Evolutionary conservation across 2,113 vertebrate species (phyloP).

Genomic region (Tonatia bakeri): DNA sequence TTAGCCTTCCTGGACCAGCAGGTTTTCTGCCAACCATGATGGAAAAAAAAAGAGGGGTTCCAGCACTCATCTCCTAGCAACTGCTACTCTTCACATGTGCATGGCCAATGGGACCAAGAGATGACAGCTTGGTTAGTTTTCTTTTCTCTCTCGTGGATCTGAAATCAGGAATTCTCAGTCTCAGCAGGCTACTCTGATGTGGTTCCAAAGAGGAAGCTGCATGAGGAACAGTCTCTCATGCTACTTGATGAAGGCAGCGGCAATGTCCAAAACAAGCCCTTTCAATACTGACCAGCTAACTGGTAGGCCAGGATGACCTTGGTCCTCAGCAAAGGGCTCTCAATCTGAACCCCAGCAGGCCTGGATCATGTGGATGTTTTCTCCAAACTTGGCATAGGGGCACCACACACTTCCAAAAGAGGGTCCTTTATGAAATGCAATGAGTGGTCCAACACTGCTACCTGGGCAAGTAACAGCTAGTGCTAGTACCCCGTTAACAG

Average conservation of each 20-base stretch:
- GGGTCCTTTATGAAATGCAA: constrained; percentile 8
- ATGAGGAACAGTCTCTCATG: background rate
- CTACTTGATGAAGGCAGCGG: background rate
- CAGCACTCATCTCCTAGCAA: background rate
- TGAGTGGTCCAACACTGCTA: background rate
- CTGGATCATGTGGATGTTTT: background rate
- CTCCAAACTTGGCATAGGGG: background rate
- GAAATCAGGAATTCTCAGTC: background rate
- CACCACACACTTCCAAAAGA: background rate
- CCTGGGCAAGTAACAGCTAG: background rate
- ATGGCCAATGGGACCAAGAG: background rate
- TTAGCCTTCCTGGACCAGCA: background rate
- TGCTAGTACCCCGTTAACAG: fast-evolving
- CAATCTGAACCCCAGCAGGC: background rate
- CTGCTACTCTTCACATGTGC: background rate
- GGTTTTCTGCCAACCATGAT: background rate
- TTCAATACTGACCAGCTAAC: background rate
- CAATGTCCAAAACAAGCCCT: background rate
- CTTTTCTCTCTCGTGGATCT: background rate
- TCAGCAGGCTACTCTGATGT: background rate
- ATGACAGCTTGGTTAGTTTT: background rate
- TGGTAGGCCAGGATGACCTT: background rate
- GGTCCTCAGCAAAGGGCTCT: background rate
- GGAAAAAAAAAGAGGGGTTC: background rate
- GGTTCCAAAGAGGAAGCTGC: background rate